These are phyloP conservation scores for Mycalesis mineus DNA, from an alignment of 2,888 invertebrate genomes.

Conservation along the genomic window DNA sequence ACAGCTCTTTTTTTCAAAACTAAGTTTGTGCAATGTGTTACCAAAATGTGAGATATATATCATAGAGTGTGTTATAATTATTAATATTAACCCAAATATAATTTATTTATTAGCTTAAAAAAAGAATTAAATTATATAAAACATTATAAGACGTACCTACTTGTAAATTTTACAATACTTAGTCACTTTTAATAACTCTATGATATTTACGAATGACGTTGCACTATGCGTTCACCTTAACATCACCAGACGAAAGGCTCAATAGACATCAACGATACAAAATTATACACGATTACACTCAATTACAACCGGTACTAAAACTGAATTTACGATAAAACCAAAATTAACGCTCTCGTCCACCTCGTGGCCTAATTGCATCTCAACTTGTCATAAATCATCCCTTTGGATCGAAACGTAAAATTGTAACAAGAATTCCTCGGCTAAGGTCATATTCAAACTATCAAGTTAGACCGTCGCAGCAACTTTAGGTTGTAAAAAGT, in stretches of 20 bases:
- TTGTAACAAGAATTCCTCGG: conserved; percentile 62
- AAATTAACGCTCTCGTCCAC: conserved; percentile 61
- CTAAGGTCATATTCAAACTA: conserved; percentile 33
- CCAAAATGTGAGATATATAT: too few species aligned
- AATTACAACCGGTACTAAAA: conserved; percentile 47
- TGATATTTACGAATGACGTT: not conserved
- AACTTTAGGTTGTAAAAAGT: too few species aligned
- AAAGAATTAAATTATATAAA: too few species aligned
- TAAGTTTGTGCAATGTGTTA: too few species aligned
- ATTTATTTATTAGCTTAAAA: too few species aligned
- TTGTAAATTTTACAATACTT: too few species aligned
- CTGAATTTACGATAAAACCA: conserved; percentile 62
- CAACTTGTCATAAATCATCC: conserved; percentile 62
- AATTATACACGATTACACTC: conserved; percentile 44
- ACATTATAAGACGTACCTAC: too few species aligned
- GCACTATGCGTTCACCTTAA: not conserved
- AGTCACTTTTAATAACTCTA: too few species aligned
- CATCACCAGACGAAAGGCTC: conserved; percentile 42
- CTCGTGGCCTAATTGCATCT: conserved; percentile 60
- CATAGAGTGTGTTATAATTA: too few species aligned
- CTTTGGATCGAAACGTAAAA: conserved; percentile 50
- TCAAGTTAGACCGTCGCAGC: not conserved
- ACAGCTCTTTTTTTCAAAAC: too few species aligned
- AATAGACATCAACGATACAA: conserved; percentile 43
- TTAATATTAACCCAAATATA: too few species aligned